These are phyloP conservation scores for Drosophila eugracilis DNA, from an alignment of 1,140 invertebrate genomes.

Conservation along the genomic window DNA sequence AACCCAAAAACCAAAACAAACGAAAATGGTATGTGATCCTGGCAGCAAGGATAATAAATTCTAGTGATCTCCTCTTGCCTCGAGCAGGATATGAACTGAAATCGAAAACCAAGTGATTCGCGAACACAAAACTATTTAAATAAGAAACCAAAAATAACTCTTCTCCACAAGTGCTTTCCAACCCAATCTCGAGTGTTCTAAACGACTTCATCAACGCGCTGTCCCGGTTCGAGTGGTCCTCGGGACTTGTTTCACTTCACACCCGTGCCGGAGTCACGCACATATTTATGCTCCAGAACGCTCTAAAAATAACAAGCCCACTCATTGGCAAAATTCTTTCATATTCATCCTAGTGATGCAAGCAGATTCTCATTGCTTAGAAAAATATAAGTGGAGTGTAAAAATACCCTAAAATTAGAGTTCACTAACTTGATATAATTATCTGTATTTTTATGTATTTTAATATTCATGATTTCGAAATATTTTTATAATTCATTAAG, in stretches of 20 bases:
- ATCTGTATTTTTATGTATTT: neutral
- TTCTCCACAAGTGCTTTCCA: slow-evolving; percentile 25
- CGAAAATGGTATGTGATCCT: slow-evolving; percentile 75
- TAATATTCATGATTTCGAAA: neutral
- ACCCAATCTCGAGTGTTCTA: slow-evolving; percentile 31
- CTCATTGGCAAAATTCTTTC: neutral
- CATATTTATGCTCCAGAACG: slow-evolving; percentile 33
- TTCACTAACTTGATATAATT: neutral
- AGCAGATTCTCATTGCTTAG: too few species aligned
- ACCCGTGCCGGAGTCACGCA: slow-evolving; percentile 33
- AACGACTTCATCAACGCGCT: slow-evolving; percentile 44
- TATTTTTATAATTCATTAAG: neutral
- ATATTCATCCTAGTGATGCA: neutral
- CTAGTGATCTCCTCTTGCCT: slow-evolving; percentile 14
- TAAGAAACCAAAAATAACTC: slow-evolving; percentile 28
- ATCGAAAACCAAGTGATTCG: slow-evolving; percentile 15
- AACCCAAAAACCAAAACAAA: slow-evolving; percentile 24
- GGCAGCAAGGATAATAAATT: slow-evolving; percentile 28
- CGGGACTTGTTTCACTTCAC: slow-evolving; percentile 34
- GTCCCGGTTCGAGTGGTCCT: slow-evolving; percentile 57
- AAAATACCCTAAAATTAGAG: too few species aligned
- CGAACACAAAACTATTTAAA: slow-evolving; percentile 3
- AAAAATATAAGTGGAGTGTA: too few species aligned
- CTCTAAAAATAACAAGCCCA: slow-evolving; percentile 19
- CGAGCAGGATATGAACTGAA: slow-evolving; percentile 32